Evolutionary conservation across 2,888 invertebrate genomes (phyloP), one percentile per base, ranked within the genome.

Genomic region (Himalopsyche kuldschensis): DNA sequence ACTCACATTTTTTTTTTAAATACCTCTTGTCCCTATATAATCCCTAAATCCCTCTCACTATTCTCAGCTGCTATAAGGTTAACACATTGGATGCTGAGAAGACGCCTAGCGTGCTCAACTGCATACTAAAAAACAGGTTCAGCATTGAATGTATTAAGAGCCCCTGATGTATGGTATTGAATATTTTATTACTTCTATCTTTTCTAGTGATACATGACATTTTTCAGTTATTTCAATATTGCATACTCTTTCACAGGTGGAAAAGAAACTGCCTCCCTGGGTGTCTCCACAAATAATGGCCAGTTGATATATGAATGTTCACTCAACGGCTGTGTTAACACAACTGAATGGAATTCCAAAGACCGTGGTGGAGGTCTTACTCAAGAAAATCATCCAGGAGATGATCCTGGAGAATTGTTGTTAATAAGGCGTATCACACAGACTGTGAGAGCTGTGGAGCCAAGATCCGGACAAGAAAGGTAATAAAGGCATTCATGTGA

Each of bases 371-470:
- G 55, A 20, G 55, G 55, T 24, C 24, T 55, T 6, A 27, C 41
- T 2, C 46, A 79, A 1, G 82, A 88, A 17, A 89, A 90, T 79
- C 88, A 90, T 87, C 87, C 89, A 0, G 85, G 88, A 6, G 69
- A 89, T 41, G 90, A 90, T 80, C 77, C 78, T 2, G 88, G 89
- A 1, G 90, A 90, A 76, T 92, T 98, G 32, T 90, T 99, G 48
- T 93, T 99, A 20, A 90, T 99, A 80, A 94, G 96, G 86, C 93
- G 97, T 46, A 95, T 94, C 87, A 96, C 97, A 3, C 96, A 96
- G 89, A 97, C 96, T 8, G 96, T 99, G 17, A 92, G 98, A 80
- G 98, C 98, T 4, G 93, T 98, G 4, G 98, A 98, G 88, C 96
- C 97, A 0, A 92, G 95, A 80, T 94, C 95, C 11, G 98, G 99